phyloP scores from a whole-genome alignment of 2,113 vertebrate genomes.

The Podarcis muralis region DNA sequence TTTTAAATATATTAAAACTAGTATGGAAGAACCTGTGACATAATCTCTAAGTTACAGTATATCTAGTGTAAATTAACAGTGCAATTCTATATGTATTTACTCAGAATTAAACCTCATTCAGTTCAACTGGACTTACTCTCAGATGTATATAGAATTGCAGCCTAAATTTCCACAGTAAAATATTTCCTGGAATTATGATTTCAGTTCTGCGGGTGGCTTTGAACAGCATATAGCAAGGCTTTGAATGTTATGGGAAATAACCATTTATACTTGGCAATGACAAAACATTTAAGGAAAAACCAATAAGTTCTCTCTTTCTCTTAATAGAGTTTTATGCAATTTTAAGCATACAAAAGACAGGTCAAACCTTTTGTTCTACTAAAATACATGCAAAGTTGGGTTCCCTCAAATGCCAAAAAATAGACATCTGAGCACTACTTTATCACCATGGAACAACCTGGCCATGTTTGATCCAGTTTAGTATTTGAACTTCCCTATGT shows the following conservation, averaged over 20 bases:
- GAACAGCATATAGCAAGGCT: not conserved
- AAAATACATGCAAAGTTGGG: not conserved
- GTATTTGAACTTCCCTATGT: not conserved
- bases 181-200: not conserved
- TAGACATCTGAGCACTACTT: not conserved
- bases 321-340: not conserved
- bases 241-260: not conserved
- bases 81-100: too few species aligned
- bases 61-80: not conserved
- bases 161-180: not conserved
- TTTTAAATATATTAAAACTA: not conserved
- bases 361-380: not conserved
- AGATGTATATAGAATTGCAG: too few species aligned
- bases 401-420: not conserved
- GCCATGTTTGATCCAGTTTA: not conserved
- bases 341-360: not conserved
- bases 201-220: not conserved
- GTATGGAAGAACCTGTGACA: not conserved
- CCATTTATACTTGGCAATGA: not conserved
- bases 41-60: not conserved
- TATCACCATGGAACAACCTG: fast-evolving
- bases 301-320: not conserved
- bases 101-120: too few species aligned
- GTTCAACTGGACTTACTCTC: too few species aligned
- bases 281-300: not conserved